A percentile compares a stretch with the other conserved stretches of the same genome.
Conservation (phyloP, 2,113 vertebrate species). For the Eulacestoma nigropectus region DNA sequence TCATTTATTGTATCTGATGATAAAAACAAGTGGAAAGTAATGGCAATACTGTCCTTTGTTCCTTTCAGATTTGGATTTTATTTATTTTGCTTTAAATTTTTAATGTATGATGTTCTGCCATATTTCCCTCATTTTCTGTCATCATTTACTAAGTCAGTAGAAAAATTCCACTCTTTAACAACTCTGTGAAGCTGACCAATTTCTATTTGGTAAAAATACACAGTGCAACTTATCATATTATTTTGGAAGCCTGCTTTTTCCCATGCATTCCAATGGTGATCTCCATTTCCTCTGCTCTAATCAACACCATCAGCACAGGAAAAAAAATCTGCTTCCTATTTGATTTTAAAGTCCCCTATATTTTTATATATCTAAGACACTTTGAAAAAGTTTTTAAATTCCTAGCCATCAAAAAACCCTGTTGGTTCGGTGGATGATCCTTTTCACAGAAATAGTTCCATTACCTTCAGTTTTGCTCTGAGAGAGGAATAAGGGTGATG, state of each 20-base stretch:
- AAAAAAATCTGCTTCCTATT: conserved; percentile 32
- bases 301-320: conserved; percentile 40
- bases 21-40: neutral
- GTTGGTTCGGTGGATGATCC: neutral
- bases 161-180: neutral
- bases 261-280: conserved; percentile 54
- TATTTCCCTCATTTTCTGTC: neutral
- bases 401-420: neutral
- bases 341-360: neutral
- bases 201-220: neutral
- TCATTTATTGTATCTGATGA: neutral
- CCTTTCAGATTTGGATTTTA: neutral
- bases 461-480: neutral
- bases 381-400: neutral
- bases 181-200: neutral
- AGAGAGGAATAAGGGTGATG: neutral
- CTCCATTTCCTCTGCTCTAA: conserved; percentile 51
- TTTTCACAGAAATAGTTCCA: neutral
- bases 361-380: neutral
- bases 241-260: conserved; percentile 28
- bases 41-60: neutral
- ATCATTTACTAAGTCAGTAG: neutral
- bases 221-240: neutral
- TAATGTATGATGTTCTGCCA: neutral
- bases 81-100: neutral